Percentiles rank a stretch among this genome's conserved stretches.
These are phyloP conservation scores for Dolichotis patagonum DNA, from an alignment of 2,113 vertebrate genomes.

Conservation along the genomic window DNA sequence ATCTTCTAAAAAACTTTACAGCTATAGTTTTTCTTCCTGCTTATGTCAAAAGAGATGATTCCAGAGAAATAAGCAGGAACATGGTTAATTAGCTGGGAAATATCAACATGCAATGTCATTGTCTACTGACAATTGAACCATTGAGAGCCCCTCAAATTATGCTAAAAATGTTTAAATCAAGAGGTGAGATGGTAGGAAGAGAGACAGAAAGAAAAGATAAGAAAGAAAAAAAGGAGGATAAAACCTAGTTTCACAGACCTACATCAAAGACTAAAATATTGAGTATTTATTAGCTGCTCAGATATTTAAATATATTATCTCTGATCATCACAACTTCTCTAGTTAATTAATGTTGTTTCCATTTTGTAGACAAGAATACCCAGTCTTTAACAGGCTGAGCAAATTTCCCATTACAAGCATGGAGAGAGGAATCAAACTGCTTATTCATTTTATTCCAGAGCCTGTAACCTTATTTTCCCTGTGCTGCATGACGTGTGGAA, in stretches of 20 bases:
- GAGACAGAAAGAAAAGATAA: not conserved
- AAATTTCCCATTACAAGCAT: not conserved
- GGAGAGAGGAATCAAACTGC: not conserved
- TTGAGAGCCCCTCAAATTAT: not conserved
- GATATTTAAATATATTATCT: not conserved
- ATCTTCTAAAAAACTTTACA: slow-evolving; percentile 51
- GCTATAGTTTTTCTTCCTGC: slow-evolving; percentile 31
- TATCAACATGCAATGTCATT: not conserved
- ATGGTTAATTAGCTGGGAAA: not conserved
- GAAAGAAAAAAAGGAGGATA: not conserved
- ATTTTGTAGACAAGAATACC: not conserved
- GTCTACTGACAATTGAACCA: not conserved
- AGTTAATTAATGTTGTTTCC: not conserved
- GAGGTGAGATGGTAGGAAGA: not conserved
- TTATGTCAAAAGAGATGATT: slow-evolving; percentile 38
- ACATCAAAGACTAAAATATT: not conserved
- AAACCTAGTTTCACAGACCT: not conserved
- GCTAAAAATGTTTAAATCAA: not conserved
- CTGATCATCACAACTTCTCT: not conserved
- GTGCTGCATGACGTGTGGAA: not conserved
- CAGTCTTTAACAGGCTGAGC: not conserved
- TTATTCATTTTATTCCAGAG: not conserved
- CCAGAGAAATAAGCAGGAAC: not conserved
- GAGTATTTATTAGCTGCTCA: not conserved
- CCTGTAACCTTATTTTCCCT: not conserved